Evolutionary conservation across 2,113 vertebrate species (phyloP), one percentile per base, ranked within the genome.

Genomic region (Thalassarche chlororhynchos): DNA sequence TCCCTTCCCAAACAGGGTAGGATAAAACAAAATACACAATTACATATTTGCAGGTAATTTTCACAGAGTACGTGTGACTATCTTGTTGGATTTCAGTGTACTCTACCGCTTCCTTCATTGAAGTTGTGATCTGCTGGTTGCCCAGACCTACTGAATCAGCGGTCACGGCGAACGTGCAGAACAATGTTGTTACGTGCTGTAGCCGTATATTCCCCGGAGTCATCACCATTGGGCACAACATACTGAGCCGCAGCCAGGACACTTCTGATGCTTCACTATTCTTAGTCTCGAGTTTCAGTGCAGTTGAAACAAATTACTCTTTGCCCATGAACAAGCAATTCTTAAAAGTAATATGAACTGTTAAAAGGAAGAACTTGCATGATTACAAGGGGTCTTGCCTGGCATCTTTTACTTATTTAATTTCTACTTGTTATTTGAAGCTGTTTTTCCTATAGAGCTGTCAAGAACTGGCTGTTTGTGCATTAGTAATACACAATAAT

Each of bases 161-260:
- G 5, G 34, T 54, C 36, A 61, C 12, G 3, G 7, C 9, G 4
- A 46, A 58, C 0, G 0, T 16, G 29, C 19, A 29, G 18, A 62
- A 55, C 3, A 14, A 18, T 8, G 18, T 20, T 40, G 38, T 47
- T 36, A 34, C 0, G 1, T n/a, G 20, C 40, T n/a, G n/a, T 8
- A 51, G 42, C 14, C 2, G 0, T 8, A 9, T 32, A 34, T 78
- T 60, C 31, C 24, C 24, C 1, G 2, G n/a, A 42, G n/a, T 10
- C 31, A 36, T 17, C 28, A 6, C 29, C 24, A 32, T 26, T 0
- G 0, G n/a, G 54, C n/a, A 49, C n/a, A 55, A 47, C 19, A 9
- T 4, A 13, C 8, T 28, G 51, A 71, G 26, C 25, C 1, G 1
- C 44, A 52, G 52, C 29, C 34, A 60, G 21, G 44, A 24, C 57